Conservation (phyloP, 1,140 invertebrate genomes). For the Drosophila subpulchrella region DNA sequence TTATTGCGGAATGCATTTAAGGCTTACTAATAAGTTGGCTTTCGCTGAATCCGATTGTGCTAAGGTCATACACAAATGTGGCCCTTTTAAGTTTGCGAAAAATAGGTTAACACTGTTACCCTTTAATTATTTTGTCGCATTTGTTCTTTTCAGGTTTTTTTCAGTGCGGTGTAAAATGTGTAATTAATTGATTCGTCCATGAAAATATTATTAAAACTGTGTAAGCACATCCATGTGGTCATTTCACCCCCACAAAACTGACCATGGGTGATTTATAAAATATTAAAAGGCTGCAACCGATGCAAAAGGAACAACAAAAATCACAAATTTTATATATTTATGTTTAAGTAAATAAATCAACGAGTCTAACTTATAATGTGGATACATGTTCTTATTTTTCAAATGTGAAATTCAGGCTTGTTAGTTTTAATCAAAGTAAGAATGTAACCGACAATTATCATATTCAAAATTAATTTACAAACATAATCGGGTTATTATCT, state of each 20-base stretch:
- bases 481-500: background rate
- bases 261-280: conserved; percentile 29
- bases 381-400: no score
- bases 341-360: conserved; percentile 6
- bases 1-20: conserved; percentile 1
- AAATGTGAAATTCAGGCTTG: background rate
- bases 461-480: background rate
- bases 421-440: background rate
- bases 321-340: conserved; percentile 17
- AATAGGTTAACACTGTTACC: background rate
- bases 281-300: conserved; percentile 8
- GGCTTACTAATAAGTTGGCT: background rate
- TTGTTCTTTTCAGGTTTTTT: background rate
- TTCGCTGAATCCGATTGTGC: background rate
- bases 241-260: background rate
- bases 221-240: conserved; percentile 37
- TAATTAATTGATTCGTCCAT: no score
- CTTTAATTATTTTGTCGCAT: background rate
- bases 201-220: conserved; percentile 64
- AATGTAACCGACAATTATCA: background rate
- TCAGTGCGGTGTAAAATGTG: conserved; percentile 47
- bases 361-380: background rate
- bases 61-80: background rate
- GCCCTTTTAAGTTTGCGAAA: background rate
- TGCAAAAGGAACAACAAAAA: conserved; percentile 6